Percentiles rank a stretch among this genome's conserved stretches.
Conservation (phyloP, 1,140 invertebrate species). For the Condylostylus longicornis region DNA sequence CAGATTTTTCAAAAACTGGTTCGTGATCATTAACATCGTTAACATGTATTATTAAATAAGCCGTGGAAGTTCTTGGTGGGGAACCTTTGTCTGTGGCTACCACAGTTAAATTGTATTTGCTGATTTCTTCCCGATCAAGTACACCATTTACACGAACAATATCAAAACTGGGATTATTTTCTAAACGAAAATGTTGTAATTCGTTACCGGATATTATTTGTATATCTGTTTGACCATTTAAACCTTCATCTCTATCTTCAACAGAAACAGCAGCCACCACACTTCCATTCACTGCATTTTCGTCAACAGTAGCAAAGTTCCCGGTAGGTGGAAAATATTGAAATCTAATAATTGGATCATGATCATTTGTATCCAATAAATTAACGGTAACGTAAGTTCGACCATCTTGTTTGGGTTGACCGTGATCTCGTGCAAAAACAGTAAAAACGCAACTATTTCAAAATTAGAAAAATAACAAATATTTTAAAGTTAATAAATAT, state of each 20-base stretch:
- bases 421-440: conserved; percentile 84
- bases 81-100: conserved; percentile 78
- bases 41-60: conserved; percentile 78
- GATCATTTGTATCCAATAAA: conserved; percentile 85
- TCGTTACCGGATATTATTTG: conserved; percentile 80
- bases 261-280: conserved; percentile 89
- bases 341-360: conserved; percentile 84
- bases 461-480: no score
- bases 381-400: conserved; percentile 90
- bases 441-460: conserved; percentile 87
- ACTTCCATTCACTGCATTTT: conserved; percentile 77
- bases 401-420: conserved; percentile 75
- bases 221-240: conserved; percentile 74
- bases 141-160: conserved; percentile 84
- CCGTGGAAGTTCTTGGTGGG: conserved; percentile 65
- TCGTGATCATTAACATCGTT: conserved; percentile 93
- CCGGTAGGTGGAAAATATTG: conserved; percentile 71
- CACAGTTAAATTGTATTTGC: conserved; percentile 82
- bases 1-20: conserved; percentile 84
- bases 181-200: conserved; percentile 71
- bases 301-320: conserved; percentile 77
- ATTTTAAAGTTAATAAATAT: no score
- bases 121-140: conserved; percentile 81
- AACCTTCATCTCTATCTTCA: conserved; percentile 75
- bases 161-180: conserved; percentile 69